Evolutionary conservation across 2,113 vertebrate genomes (phyloP), one percentile per base, ranked within the genome.

Genomic region (Ptychochromis oligacanthus): DNA sequence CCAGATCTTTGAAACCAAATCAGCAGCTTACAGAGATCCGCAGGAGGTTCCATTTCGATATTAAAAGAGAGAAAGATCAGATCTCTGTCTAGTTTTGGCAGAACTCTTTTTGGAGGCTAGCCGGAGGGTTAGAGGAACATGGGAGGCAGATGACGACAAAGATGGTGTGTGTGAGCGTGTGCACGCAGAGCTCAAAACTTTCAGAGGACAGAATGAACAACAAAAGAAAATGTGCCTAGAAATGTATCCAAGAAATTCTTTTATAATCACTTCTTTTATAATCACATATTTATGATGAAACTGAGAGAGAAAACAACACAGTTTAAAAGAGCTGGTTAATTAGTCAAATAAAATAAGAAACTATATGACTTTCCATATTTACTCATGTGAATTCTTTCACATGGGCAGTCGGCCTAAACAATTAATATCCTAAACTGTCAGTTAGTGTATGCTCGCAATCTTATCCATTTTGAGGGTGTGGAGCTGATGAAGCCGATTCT

Each of bases 1-100:
- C 93, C 87, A 90, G 75, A 84, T 90, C 89, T 94, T 93, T 93
- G 90, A 94, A 94, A 94, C 85, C 77, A 85, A 92, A 90, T 83
- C 93, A 86, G 91, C 59, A 80, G 93, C 92, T 93, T 93, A 92
- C 10, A 34, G 59, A 89, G 90, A 88, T 94, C 88, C 88, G 75
- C n/a, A 31, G 61, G 57, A 86, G 86, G 83, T 86, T 93, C 49
- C 55, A 79, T 86, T 88, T 91, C 61, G 5, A 94, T 94, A 93
- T 94, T 89, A 94, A 94, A 93, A 84, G 84, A 82, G 84, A 77
- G 81, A 89, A 90, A 91, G 91, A 92, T 93, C 87, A 87, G 83
- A 56, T 78, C 64, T 80, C 60, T 91, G 87, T 92, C 93, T 93
- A 77, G 78, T 34, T 86, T 87, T 83, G 85, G 85, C 88, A 67